A percentile compares a stretch with the other conserved stretches of the same genome.
These are phyloP conservation scores for Diglossa cyanea DNA, from an alignment of 2,797 vertebrate species.

Conservation along the genomic window DNA sequence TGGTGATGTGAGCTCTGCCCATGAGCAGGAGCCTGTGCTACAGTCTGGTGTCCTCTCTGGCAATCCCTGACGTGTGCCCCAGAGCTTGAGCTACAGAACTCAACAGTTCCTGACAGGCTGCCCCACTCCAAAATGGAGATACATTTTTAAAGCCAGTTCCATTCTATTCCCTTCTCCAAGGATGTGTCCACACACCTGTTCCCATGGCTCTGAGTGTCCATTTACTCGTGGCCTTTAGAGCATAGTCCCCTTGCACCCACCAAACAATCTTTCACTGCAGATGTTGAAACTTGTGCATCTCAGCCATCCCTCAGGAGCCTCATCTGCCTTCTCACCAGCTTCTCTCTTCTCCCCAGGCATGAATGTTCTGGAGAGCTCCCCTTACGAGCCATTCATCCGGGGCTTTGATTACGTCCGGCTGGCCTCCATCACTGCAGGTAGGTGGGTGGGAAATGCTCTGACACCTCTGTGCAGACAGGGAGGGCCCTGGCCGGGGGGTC, in stretches of 20 bases:
- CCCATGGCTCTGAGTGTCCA: background rate
- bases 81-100: background rate
- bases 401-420: slow-evolving; percentile 88
- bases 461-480: too few relatives aligned
- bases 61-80: fast-evolving
- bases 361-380: slow-evolving; percentile 87
- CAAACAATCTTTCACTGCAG: background rate
- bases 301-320: background rate
- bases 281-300: background rate
- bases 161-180: background rate
- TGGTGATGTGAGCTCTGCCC: background rate
- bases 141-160: background rate
- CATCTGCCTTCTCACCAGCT: background rate
- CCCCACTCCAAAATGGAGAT: background rate
- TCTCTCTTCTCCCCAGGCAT: slow-evolving; percentile 74
- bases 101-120: background rate
- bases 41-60: background rate
- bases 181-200: background rate
- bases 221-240: background rate
- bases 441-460: background rate
- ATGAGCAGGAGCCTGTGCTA: background rate
- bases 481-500: too few relatives aligned
- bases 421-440: slow-evolving; percentile 93
- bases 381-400: slow-evolving; percentile 86
- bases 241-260: fast-evolving